Conservation (phyloP, 2,113 vertebrate species). For the Catharus bicknelli region DNA sequence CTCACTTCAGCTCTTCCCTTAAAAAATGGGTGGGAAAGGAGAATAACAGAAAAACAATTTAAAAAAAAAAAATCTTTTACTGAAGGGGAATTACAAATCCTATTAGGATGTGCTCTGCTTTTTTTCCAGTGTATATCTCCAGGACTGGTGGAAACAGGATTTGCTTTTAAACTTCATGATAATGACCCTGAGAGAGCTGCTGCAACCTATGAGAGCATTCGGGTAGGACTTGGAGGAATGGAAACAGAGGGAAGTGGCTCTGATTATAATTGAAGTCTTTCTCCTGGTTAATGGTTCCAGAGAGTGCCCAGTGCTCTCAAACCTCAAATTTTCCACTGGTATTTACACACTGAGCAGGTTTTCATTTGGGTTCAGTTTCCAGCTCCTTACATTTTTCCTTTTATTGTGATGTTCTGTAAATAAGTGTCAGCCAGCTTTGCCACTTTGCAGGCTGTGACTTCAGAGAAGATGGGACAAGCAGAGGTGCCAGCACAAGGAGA, state of each 20-base stretch:
- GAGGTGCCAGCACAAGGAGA: neutral
- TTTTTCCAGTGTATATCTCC: conserved; percentile 90
- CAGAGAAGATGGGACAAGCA: neutral
- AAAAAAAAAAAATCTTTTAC: neutral
- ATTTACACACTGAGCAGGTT: neutral
- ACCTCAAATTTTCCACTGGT: neutral
- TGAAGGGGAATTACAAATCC: conserved; percentile 40
- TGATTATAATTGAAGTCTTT: neutral
- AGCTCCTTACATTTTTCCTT: neutral
- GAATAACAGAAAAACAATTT: neutral
- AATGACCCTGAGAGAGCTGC: conserved; percentile 92
- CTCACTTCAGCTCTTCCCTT: neutral
- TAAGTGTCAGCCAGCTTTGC: neutral
- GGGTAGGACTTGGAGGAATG: conserved; percentile 76
- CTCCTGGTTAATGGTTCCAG: neutral
- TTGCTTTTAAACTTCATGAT: conserved; percentile 92
- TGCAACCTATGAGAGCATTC: conserved; percentile 90
- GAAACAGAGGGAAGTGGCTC: neutral
- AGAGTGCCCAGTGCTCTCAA: neutral
- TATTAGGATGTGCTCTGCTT: conserved; percentile 61
- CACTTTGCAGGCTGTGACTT: neutral
- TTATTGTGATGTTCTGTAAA: neutral
- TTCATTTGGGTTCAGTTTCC: neutral
- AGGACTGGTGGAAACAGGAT: conserved; percentile 93
- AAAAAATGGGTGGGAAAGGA: neutral